phyloP scores from a whole-genome alignment of 2,113 vertebrate genomes.

The Anhinga rufa region DNA sequence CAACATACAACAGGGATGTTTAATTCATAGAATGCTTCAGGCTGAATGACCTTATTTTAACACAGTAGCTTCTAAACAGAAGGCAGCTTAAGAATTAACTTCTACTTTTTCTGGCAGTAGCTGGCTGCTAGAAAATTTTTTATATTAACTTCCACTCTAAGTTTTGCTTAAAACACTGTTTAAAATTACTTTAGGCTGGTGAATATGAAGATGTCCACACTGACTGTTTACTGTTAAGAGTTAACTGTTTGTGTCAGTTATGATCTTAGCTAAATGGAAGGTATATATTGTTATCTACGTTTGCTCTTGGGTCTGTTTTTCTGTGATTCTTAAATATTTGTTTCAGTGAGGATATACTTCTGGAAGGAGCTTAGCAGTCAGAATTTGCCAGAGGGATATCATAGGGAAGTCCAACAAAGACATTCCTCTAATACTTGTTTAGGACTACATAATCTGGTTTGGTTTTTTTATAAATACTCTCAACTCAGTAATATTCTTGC shows the following conservation, averaged over 20 bases:
- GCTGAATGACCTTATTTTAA: background rate
- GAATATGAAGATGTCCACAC: background rate
- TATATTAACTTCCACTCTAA: background rate
- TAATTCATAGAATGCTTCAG: background rate
- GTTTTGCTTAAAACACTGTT: background rate
- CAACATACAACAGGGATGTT: background rate
- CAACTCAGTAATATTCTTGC: background rate
- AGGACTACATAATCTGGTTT: background rate
- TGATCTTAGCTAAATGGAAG: background rate
- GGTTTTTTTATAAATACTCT: background rate
- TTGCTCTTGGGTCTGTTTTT: background rate
- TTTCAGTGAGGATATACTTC: background rate
- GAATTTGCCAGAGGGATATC: background rate
- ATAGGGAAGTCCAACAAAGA: background rate
- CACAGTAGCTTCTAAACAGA: background rate
- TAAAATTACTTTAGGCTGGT: background rate
- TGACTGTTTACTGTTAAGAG: background rate
- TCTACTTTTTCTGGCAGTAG: background rate
- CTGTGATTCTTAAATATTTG: background rate
- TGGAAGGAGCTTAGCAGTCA: background rate
- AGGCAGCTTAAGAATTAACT: background rate
- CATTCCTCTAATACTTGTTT: background rate
- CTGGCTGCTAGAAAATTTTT: background rate
- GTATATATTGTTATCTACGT: background rate
- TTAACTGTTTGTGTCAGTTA: background rate